Evolutionary conservation across 1,140 invertebrate genomes (phyloP).

Genomic region (Hydropsyche tenuis): DNA sequence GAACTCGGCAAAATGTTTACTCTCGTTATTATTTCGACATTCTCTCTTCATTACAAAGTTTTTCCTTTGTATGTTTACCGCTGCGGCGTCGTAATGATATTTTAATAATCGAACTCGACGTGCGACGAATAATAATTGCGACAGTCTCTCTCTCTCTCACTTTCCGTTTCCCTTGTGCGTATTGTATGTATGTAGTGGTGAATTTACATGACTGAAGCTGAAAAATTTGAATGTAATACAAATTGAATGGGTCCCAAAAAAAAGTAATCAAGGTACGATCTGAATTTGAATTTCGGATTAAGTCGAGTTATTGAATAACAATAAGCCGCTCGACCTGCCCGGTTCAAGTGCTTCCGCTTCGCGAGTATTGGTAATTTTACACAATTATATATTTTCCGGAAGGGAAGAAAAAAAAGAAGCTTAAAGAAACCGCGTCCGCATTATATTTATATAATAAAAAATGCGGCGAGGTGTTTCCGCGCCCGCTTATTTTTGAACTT

Average conservation of each 20-base stretch:
- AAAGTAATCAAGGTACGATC: slow-evolving; percentile 27
- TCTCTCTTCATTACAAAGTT: too few relatives aligned
- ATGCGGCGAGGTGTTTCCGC: slow-evolving; percentile 10
- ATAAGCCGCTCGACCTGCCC: not conserved
- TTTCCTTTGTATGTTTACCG: too few relatives aligned
- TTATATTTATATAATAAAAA: slow-evolving; percentile 8
- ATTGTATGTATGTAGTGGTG: not conserved
- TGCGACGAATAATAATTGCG: slow-evolving; percentile 2
- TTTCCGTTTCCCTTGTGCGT: not conserved
- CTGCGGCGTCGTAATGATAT: slow-evolving; percentile 7
- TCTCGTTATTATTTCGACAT: not conserved
- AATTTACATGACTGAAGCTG: slow-evolving; percentile 29
- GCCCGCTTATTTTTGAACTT: slow-evolving; percentile 28
- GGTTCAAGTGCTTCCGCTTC: too few relatives aligned
- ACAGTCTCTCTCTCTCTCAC: not conserved
- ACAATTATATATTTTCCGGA: too few relatives aligned
- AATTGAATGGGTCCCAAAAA: slow-evolving; percentile 17
- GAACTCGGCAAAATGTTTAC: too few relatives aligned
- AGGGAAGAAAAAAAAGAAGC: too few relatives aligned
- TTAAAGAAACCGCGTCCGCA: too few relatives aligned
- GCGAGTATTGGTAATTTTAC: too few relatives aligned
- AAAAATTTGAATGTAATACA: slow-evolving; percentile 26
- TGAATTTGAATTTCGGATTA: slow-evolving; percentile 25
- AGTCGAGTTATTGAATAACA: slow-evolving; percentile 23
- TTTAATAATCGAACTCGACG: slow-evolving; percentile 3